phyloP scores from a whole-genome alignment of 1,140 invertebrate genomes.

The Polypedilum vanderplanki region DNA sequence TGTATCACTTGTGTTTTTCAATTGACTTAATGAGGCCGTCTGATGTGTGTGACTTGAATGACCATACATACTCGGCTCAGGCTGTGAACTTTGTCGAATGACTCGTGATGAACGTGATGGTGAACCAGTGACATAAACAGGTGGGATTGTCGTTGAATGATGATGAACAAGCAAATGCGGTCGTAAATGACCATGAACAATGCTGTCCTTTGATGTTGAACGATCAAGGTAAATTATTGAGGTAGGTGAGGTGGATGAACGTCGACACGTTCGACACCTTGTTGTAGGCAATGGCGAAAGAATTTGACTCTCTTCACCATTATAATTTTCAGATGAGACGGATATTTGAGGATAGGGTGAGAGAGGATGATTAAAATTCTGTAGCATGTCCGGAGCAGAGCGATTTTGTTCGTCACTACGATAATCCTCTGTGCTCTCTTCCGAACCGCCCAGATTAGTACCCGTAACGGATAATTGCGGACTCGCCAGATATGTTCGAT shows the following conservation, averaged over 20 bases:
- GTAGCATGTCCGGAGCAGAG: neutral
- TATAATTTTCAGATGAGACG: neutral
- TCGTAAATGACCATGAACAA: slow-evolving; percentile 1
- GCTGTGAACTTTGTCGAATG: slow-evolving; percentile 84
- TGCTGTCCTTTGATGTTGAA: slow-evolving; percentile 17
- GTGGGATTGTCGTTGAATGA: slow-evolving; percentile 29
- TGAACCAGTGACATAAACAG: slow-evolving; percentile 40
- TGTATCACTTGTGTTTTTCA: slow-evolving; percentile 73
- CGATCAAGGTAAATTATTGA: slow-evolving; percentile 15
- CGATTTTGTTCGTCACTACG: neutral
- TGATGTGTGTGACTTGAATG: slow-evolving; percentile 44
- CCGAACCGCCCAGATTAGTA: slow-evolving; percentile 55
- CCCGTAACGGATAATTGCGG: slow-evolving; percentile 58
- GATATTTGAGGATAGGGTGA: slow-evolving; percentile 7
- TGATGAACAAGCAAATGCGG: slow-evolving; percentile 33
- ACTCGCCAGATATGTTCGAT: slow-evolving; percentile 65
- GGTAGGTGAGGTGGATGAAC: neutral
- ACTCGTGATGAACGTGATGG: slow-evolving; percentile 61
- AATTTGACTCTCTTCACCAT: neutral
- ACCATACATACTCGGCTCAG: slow-evolving; percentile 67
- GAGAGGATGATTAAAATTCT: neutral
- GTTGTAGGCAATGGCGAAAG: neutral
- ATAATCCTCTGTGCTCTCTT: slow-evolving; percentile 47
- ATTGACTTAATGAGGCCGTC: slow-evolving; percentile 68
- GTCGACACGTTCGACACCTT: slow-evolving; percentile 14